These are phyloP conservation scores for Nannoperca australis DNA, from an alignment of 2,797 vertebrate species.

Conservation along the genomic window DNA sequence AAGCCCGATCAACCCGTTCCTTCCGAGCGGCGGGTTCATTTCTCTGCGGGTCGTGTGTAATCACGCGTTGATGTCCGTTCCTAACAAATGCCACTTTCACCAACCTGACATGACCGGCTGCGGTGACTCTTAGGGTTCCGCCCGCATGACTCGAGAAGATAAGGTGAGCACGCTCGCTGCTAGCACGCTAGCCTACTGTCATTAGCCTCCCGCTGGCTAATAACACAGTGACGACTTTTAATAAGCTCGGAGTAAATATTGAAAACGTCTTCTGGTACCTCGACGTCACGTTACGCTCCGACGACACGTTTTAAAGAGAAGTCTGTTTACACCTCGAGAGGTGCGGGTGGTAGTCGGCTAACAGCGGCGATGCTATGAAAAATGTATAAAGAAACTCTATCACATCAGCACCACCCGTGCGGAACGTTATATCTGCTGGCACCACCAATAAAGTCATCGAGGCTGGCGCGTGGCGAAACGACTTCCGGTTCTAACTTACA, in stretches of 20 bases:
- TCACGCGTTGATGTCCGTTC: not conserved
- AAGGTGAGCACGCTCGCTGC: not conserved
- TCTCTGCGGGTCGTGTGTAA: not conserved
- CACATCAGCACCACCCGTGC: not conserved
- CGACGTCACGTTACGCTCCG: too few species aligned
- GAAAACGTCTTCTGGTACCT: not conserved
- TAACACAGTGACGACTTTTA: not conserved
- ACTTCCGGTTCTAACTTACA: slow-evolving; percentile 39
- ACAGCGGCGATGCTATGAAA: not conserved
- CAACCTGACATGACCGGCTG: not conserved
- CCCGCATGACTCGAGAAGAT: not conserved
- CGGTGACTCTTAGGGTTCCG: not conserved
- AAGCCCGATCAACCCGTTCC: slow-evolving; percentile 76
- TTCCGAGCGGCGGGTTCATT: slow-evolving; percentile 78
- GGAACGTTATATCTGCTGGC: too few species aligned
- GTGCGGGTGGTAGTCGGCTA: too few species aligned
- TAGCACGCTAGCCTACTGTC: slow-evolving; percentile 34
- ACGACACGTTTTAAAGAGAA: not conserved
- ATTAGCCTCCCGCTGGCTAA: slow-evolving; percentile 20
- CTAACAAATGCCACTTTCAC: not conserved
- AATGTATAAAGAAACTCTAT: not conserved
- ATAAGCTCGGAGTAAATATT: not conserved
- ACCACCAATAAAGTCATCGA: not conserved
- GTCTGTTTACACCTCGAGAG: fast-evolving
- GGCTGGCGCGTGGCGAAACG: fast-evolving